Base-by-base conservation (phyloP, 2,113 vertebrate genomes). In the Lophius piscatorius region DNA sequence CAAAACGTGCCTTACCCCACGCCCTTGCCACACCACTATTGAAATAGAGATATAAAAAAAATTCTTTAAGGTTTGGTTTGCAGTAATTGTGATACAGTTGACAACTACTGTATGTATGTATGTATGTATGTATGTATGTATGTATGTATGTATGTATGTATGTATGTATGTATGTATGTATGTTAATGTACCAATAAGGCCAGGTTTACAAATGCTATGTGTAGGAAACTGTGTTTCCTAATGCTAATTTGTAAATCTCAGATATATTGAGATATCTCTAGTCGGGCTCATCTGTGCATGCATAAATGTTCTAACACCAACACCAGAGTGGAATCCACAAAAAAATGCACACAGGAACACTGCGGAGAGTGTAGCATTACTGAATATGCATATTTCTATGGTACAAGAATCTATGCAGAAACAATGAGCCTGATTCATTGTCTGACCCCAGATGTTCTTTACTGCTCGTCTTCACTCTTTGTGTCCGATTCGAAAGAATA, bases 11-110 rank as follows among this genome's bases (percentile, higher is more conserved):
- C 62, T 90, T 91, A 55, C 79, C 81, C 95, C 95, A 94, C 0
- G 97, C 96, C 79, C 90, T 95, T 26, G 95, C 95, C 28, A 93
- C 64, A 21, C 96, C 96, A 4, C 97, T 99, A 60, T 29, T 1
- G 5, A 77, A 51, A 48, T 38, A 63, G 8, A 46, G 33, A 42
- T 3, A 1, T 16, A 4, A 67, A 2, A 52, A 17, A 52, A 22
- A 63, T 57, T 4, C 63, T 42, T 1, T 47, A 8, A 48, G n/a
- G n/a, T n/a, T n/a, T 24, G n/a, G n/a, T 16, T 60, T 67, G 2
- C 31, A 31, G 22, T 16, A 16, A 39, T 23, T 29, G 12, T 42
- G 14, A 45, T 12, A 12, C 5, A n/a, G 39, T 50, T 17, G 3
- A 36, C 65, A 75, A n/a, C n/a, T n/a, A n/a, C n/a, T n/a, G n/a